These are phyloP conservation scores for Oreortyx pictus DNA, from an alignment of 2,797 vertebrate species.

Conservation along the genomic window DNA sequence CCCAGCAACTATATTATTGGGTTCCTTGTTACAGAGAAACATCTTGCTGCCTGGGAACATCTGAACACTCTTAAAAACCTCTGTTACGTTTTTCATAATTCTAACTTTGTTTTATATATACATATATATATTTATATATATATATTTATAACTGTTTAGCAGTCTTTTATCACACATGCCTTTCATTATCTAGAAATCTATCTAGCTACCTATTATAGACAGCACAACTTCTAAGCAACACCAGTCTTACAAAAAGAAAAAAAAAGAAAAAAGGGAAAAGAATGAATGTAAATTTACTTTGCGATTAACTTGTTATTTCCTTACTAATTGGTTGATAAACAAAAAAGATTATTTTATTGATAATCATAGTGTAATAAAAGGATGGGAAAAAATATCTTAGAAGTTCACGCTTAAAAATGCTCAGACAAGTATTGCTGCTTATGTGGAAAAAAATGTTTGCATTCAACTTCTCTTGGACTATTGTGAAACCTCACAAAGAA, in stretches of 20 bases:
- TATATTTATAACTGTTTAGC: background rate
- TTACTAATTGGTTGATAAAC: background rate
- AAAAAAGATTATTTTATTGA: background rate
- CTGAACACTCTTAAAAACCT: background rate
- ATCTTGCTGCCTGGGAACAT: background rate
- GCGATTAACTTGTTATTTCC: background rate
- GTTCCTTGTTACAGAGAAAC: background rate
- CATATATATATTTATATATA: too few relatives aligned
- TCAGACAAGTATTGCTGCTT: background rate
- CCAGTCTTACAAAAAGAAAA: background rate
- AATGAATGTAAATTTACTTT: background rate
- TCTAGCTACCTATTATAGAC: background rate
- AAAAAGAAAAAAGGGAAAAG: background rate
- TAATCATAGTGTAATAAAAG: too few relatives aligned
- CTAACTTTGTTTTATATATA: background rate
- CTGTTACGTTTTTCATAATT: background rate
- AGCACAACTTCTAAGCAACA: background rate
- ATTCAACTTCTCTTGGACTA: background rate
- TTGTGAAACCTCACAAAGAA: background rate
- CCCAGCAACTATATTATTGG: background rate
- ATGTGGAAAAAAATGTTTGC: background rate
- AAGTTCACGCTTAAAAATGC: background rate
- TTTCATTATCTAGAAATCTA: background rate
- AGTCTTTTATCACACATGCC: background rate
- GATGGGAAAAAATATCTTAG: too few relatives aligned